These are phyloP conservation scores for Saccostrea echinata DNA, from an alignment of 1,140 invertebrate species.

Conservation along the genomic window DNA sequence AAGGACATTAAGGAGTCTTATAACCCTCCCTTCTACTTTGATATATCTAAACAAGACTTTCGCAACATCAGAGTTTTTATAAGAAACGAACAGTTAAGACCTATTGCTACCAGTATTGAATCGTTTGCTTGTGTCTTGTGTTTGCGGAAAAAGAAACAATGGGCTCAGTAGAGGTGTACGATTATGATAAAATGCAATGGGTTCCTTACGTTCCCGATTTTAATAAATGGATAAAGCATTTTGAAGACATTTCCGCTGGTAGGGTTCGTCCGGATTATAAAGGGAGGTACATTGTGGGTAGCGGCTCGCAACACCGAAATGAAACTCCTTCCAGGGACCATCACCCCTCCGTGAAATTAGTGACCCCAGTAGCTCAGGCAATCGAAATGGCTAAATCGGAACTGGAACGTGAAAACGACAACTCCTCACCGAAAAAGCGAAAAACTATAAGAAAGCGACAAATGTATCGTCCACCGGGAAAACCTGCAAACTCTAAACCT, in stretches of 20 bases:
- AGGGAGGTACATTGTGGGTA: slow-evolving; percentile 45
- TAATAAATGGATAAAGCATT: slow-evolving; percentile 44
- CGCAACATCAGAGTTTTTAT: slow-evolving; percentile 17
- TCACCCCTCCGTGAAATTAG: slow-evolving; percentile 2
- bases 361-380: slow-evolving; percentile 43
- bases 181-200: background rate
- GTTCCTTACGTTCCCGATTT: slow-evolving; percentile 38
- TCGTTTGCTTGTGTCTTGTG: background rate
- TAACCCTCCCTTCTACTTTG: slow-evolving; percentile 1
- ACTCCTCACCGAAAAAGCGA: slow-evolving; percentile 14
- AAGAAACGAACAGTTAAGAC: slow-evolving; percentile 26
- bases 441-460: background rate
- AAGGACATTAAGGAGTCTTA: background rate
- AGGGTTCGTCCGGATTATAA: background rate
- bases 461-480: slow-evolving; percentile 8
- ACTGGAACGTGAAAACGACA: background rate
- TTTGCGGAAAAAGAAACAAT: slow-evolving; percentile 41
- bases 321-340: background rate
- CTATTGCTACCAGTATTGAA: background rate
- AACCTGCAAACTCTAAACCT: background rate
- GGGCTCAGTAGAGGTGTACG: slow-evolving; percentile 11
- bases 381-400: no score
- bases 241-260: slow-evolving; percentile 41
- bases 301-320: background rate
- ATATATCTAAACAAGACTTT: background rate